Percentiles rank a stretch among this genome's conserved stretches.
These are phyloP conservation scores for Tribolium freemani DNA, from an alignment of 2,888 invertebrate genomes.

Conservation along the genomic window DNA sequence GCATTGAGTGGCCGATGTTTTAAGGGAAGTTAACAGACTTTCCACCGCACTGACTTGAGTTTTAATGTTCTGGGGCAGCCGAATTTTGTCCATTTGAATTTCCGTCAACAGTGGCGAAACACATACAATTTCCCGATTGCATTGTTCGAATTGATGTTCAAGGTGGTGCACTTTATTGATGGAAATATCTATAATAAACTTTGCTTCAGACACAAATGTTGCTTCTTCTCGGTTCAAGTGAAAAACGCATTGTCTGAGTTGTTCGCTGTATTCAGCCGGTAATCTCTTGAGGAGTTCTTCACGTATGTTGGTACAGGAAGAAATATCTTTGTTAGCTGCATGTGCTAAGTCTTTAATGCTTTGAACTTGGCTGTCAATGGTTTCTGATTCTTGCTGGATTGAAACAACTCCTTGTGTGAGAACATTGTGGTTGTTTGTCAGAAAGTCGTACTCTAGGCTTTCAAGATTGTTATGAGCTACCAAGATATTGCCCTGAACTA, in stretches of 20 bases:
- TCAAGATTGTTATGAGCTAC: neutral
- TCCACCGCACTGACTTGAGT: neutral
- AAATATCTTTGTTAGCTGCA: neutral
- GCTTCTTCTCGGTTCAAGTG: neutral
- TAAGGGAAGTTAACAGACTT: neutral
- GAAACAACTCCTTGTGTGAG: neutral
- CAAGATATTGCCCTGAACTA: neutral
- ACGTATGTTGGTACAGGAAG: neutral
- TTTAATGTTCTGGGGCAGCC: slow-evolving; percentile 17
- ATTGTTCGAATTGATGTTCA: slow-evolving; percentile 1
- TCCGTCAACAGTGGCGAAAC: slow-evolving; percentile 12
- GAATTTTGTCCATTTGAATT: slow-evolving; percentile 17
- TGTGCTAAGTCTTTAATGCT: slow-evolving; percentile 12
- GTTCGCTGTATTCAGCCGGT: neutral
- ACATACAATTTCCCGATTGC: slow-evolving; percentile 1
- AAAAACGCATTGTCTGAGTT: neutral
- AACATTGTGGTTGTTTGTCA: neutral
- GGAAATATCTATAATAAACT: neutral
- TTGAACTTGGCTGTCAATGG: neutral
- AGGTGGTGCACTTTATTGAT: slow-evolving; percentile 4
- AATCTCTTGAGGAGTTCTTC: slow-evolving; percentile 9
- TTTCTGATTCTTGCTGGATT: slow-evolving; percentile 6
- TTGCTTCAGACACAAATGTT: neutral
- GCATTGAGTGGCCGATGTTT: neutral
- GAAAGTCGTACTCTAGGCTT: neutral